Evolutionary conservation across 2,797 vertebrate species (phyloP).

Genomic region (Cossypha heuglini): DNA sequence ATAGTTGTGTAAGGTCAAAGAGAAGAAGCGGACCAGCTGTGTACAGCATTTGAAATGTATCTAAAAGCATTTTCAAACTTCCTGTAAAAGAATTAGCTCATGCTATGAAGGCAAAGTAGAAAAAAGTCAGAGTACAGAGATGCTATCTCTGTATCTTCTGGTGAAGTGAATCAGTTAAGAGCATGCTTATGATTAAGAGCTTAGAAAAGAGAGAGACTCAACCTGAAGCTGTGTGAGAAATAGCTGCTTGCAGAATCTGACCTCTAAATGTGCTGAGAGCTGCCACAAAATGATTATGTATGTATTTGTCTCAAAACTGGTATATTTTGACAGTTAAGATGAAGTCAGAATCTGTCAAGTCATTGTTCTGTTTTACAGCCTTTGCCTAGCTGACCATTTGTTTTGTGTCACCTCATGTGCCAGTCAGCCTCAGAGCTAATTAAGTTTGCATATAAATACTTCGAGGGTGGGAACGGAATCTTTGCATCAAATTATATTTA

Average conservation of each 20-base stretch:
- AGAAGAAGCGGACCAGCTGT: background rate
- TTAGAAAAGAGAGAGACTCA: background rate
- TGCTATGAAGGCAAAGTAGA: background rate
- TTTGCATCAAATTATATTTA: background rate
- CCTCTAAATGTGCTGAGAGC: background rate
- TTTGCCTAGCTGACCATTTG: background rate
- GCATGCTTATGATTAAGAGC: background rate
- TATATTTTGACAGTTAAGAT: background rate
- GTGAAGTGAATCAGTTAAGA: background rate
- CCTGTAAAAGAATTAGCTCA: background rate
- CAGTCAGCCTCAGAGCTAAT: background rate
- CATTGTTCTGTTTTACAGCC: background rate
- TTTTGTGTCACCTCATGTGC: background rate
- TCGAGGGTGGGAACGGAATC: background rate
- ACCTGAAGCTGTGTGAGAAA: background rate
- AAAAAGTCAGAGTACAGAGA: background rate
- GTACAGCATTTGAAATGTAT: background rate
- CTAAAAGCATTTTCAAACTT: background rate
- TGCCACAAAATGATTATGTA: background rate
- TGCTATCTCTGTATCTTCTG: background rate
- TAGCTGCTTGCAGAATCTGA: background rate
- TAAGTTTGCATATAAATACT: background rate
- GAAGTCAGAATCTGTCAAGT: background rate
- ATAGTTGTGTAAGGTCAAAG: background rate
- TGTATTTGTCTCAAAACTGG: background rate